A percentile compares a stretch with the other conserved stretches of the same genome.
Evolutionary conservation across 2,888 invertebrate genomes (phyloP).

Genomic region (Nephrocerus scutellatus): DNA sequence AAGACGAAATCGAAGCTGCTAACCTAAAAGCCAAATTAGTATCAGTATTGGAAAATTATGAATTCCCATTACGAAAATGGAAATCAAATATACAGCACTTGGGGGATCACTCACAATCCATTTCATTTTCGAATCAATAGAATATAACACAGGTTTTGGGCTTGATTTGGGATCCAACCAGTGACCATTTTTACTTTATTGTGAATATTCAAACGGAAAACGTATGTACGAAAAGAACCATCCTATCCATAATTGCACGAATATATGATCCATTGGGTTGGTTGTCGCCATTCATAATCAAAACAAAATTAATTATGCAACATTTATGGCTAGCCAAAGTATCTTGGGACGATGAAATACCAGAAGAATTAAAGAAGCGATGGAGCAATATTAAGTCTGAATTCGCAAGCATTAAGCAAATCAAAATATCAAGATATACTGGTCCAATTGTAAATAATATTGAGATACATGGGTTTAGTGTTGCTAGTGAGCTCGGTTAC

Average conservation of each 20-base stretch:
- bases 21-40: too few relatives aligned
- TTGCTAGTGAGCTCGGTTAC: slow-evolving; percentile 14
- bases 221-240: slow-evolving; percentile 13
- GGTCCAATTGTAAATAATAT: not conserved
- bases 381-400: slow-evolving; percentile 10
- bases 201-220: too few relatives aligned
- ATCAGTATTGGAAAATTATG: too few relatives aligned
- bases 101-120: too few relatives aligned
- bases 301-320: slow-evolving; percentile 15
- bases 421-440: slow-evolving; percentile 13
- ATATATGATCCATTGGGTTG: slow-evolving; percentile 18
- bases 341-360: slow-evolving; percentile 10
- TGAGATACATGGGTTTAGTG: slow-evolving; percentile 16
- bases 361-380: slow-evolving; percentile 1
- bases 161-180: too few relatives aligned
- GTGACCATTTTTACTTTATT: too few relatives aligned
- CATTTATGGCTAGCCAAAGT: slow-evolving; percentile 10
- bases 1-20: too few relatives aligned
- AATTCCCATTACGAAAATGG: too few relatives aligned
- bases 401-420: slow-evolving; percentile 3
- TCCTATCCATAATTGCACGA: slow-evolving; percentile 7
- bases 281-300: slow-evolving; percentile 14
- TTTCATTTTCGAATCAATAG: too few relatives aligned
- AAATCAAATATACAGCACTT: too few relatives aligned
- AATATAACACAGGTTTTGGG: too few relatives aligned